Evolutionary conservation across 1,140 invertebrate species (phyloP).

Genomic region (Oreohelix idahoensis): DNA sequence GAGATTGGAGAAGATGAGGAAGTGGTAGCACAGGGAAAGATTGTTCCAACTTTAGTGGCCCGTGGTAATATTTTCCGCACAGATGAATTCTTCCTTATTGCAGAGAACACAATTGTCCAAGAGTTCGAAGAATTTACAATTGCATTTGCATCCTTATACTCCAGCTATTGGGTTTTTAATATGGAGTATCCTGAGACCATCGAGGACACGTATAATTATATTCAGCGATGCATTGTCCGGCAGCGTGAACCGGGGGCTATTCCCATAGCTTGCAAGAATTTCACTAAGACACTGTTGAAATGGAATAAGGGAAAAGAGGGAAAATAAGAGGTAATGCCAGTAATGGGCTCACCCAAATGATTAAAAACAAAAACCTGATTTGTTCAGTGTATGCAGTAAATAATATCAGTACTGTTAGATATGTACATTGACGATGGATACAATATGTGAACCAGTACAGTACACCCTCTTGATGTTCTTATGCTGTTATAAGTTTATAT

Average conservation of each 20-base stretch:
- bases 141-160: constrained; percentile 65
- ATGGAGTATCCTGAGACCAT: constrained; percentile 68
- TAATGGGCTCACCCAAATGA: too few relatives aligned
- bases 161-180: constrained; percentile 69
- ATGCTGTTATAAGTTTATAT: too few relatives aligned
- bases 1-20: constrained; percentile 65
- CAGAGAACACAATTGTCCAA: constrained; percentile 68
- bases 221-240: constrained; percentile 54
- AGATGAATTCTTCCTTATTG: constrained; percentile 68
- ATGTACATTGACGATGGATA: too few relatives aligned
- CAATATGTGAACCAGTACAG: too few relatives aligned
- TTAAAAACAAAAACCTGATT: too few relatives aligned
- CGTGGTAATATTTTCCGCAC: constrained; percentile 65
- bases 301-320: constrained; percentile 34
- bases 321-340: not conserved
- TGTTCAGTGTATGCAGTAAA: too few relatives aligned
- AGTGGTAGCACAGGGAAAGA: constrained; percentile 65
- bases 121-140: constrained; percentile 70
- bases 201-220: constrained; percentile 67
- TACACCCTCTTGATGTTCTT: too few relatives aligned
- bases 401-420: too few relatives aligned
- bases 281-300: constrained; percentile 28
- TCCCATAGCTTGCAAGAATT: constrained; percentile 30
- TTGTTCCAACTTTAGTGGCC: constrained; percentile 66
- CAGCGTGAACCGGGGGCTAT: constrained; percentile 32